Evolutionary conservation across 92 coral and sea anemone species (phyloP).

Genomic region (Actinernus sp.): DNA sequence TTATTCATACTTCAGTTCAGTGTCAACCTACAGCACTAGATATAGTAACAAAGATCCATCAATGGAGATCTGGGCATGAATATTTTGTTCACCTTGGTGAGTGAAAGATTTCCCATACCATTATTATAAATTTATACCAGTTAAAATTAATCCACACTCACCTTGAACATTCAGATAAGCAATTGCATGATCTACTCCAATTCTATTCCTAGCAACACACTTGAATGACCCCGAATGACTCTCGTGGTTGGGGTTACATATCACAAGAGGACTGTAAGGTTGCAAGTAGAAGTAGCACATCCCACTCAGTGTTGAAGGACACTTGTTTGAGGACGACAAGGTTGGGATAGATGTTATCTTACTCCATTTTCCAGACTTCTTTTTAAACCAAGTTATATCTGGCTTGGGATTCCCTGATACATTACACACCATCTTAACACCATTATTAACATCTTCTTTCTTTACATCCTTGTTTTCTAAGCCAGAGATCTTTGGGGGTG

Average conservation of each 20-base stretch:
- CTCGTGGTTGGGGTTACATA: conserved; percentile 18
- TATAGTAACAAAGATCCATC: no score
- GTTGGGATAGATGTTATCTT: not conserved
- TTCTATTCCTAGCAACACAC: conserved; percentile 18
- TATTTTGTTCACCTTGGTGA: no score
- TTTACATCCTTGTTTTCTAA: conserved; percentile 3
- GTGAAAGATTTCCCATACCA: no score
- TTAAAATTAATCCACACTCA: no score
- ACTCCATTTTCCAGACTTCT: not conserved
- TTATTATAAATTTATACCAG: no score
- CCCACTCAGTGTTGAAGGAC: not conserved
- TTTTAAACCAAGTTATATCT: conserved; percentile 30
- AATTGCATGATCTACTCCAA: not conserved
- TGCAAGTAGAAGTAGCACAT: conserved; percentile 1
- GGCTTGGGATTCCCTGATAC: conserved; percentile 20
- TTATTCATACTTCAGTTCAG: no score
- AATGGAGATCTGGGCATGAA: no score
- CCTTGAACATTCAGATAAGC: conserved; percentile 19
- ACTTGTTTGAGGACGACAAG: not conserved
- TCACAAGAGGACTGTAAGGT: conserved; percentile 5
- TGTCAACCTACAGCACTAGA: no score
- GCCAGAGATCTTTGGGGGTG: not conserved
- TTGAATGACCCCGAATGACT: conserved; percentile 8
- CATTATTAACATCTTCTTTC: not conserved
- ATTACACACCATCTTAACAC: conserved; percentile 9